Base-by-base conservation (phyloP, 2,113 vertebrate genomes). In the Microtus montanus region DNA sequence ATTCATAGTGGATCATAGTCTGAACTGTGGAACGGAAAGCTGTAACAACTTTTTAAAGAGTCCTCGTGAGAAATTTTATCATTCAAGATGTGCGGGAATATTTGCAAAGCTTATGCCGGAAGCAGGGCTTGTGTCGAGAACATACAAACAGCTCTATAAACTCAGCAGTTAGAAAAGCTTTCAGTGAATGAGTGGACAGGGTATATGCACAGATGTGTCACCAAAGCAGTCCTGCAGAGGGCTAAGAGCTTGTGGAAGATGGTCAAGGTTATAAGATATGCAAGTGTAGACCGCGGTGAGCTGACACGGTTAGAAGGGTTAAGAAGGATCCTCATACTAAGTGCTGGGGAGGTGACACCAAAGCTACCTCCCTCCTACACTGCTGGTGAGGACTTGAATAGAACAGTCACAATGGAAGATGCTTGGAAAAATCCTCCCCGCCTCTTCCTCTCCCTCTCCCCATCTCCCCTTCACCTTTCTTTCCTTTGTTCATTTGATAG, bases 11-110 rank as follows among this genome's bases (percentile, higher is more conserved):
- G 30, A 74, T 74, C 38, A 74, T n/a, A 90, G 47, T 74, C n/a
- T 74, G 73, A 20, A 87, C 49, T 63, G 7, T 84, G 84, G 89
- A 84, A 90, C 54, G 24, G 61, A 91, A 88, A 91, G 49, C 68
- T 77, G n/a, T 44, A 54, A 44, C 54, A 94, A 71, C 35, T 84
- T 92, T 63, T 80, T 47, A n/a, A 30, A 93, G 66, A 90, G 80
- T 83, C 52, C 2, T 22, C 17, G 41, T 41, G 38, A 63, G 63
- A 78, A 77, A n/a, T 54, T 89, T 94, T 38, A 49, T 71, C 12
- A 87, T 22, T 28, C 47, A 83, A 54, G 52, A 49, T 9, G 4
- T n/a, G 41, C 94, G 52, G 52, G 41, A 58, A 75, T 84, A 85
- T 64, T 95, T 90, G 74, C 8, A 88, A 89, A 89, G 19, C 7